Evolutionary conservation across 2,888 invertebrate genomes (phyloP).

Genomic region (Arge pagana): DNA sequence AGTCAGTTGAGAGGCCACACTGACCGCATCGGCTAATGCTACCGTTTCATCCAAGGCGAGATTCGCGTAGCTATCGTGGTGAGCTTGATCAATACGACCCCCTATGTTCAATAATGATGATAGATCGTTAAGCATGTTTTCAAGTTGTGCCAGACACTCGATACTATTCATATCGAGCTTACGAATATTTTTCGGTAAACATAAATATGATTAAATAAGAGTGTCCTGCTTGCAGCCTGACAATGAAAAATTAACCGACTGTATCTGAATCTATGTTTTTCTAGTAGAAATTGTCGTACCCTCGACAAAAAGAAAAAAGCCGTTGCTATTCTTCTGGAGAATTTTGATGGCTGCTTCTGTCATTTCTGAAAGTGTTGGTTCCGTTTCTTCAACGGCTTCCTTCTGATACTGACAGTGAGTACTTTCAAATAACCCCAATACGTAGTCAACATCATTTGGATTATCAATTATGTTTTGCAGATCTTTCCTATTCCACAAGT

Average conservation of each 20-base stretch:
- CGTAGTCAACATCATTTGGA: constrained; percentile 51
- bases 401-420: constrained; percentile 61
- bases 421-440: constrained; percentile 60
- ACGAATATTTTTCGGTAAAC: not conserved
- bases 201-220: no score
- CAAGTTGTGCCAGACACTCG: no score
- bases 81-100: constrained; percentile 77
- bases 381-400: constrained; percentile 52
- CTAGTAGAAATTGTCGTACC: no score
- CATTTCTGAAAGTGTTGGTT: constrained; percentile 78
- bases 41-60: constrained; percentile 79
- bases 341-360: constrained; percentile 72
- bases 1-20: constrained; percentile 65
- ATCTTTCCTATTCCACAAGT: constrained; percentile 61
- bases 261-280: no score
- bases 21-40: constrained; percentile 73
- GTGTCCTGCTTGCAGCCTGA: no score
- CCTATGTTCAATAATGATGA: no score
- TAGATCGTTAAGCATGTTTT: no score
- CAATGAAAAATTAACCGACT: no score
- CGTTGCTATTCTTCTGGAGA: constrained; percentile 67
- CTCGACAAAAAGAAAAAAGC: constrained; percentile 76
- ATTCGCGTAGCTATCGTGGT: constrained; percentile 70
- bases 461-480: constrained; percentile 52
- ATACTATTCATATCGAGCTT: not conserved